Base-by-base conservation (phyloP, 1,140 invertebrate genomes). In the Zaprionus vittiger region DNA sequence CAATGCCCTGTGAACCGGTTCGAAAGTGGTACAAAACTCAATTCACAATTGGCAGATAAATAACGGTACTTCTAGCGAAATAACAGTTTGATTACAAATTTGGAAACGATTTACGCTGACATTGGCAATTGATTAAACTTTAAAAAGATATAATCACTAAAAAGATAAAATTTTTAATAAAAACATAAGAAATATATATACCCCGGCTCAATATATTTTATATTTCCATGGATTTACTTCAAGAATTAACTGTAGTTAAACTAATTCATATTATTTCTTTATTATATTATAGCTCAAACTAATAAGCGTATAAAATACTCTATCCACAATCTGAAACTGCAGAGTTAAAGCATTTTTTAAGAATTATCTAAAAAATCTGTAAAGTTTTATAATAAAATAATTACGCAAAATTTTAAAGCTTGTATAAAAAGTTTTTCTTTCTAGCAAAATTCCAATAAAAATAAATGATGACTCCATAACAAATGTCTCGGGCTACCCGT, bases 401-500 rank as follows among this genome's bases (percentile, higher is more conserved):
- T 52, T 52, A 52, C 47, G 5, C 9, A 20, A 52, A 24, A 20
- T 52, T 52, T 52, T 52, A 47, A 47, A 17, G 41, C 41, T 47
- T 47, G 7, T 14, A 24, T 14, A 14, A 14, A 49, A 52, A 52
- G 20, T 24, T 52, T 14, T 52, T 12, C 9, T 22, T 24, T 7
- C n/a, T 1, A 5, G 47, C 20, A 14, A 14, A 11, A 52, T 6
- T 52, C 20, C 47, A 52, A 52, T 52, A 52, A 52, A 52, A 52
- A 24, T 52, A 52, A 52, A 52, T 52, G 14, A 52, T 52, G 47
- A 24, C 17, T 14, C 20, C 11, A 56, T 56, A 52, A 38, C 11
- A 47, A 81, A 87, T 83, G 79, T 73, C 55, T 76, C 41, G 47
- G 59, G 54, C 81, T 47, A 75, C 83, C 84, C 84, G 55, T 63